Evolutionary conservation across 2,113 vertebrate species (phyloP).

Genomic region (Dendropsophus ebraccatus): DNA sequence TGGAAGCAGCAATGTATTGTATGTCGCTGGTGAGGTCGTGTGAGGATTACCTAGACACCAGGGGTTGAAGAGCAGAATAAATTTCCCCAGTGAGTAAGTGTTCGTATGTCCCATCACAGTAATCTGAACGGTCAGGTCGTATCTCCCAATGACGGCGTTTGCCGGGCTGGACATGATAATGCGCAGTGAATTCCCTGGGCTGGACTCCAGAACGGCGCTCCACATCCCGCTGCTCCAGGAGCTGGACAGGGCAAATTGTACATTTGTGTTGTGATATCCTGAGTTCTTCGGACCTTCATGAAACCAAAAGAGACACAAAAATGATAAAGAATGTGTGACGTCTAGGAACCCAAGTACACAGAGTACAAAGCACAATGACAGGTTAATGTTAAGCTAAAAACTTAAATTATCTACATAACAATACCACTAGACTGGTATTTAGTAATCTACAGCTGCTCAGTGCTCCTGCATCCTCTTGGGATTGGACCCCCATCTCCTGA

Average conservation of each 20-base stretch:
- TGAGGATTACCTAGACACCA: slow-evolving; percentile 86
- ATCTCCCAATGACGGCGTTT: slow-evolving; percentile 80
- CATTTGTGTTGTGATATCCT: slow-evolving; percentile 72
- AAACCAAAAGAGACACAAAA: neutral
- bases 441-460: too few relatives aligned
- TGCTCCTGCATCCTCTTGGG: too few relatives aligned
- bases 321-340: neutral
- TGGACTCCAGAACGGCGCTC: slow-evolving; percentile 65
- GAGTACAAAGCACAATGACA: too few relatives aligned
- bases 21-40: neutral
- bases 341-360: too few relatives aligned
- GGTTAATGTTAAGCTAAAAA: too few relatives aligned
- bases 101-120: slow-evolving; percentile 67
- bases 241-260: slow-evolving; percentile 68
- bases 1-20: neutral
- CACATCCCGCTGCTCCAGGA: slow-evolving; percentile 56
- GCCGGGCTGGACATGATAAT: slow-evolving; percentile 75
- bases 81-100: slow-evolving; percentile 70
- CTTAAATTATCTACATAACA: too few relatives aligned
- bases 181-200: neutral
- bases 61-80: slow-evolving; percentile 90
- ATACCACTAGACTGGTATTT: too few relatives aligned
- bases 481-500: too few relatives aligned
- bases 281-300: slow-evolving; percentile 73
- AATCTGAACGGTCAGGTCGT: slow-evolving; percentile 75